These are phyloP conservation scores for Hycleus cichorii DNA, from an alignment of 1,140 invertebrate species.

Conservation along the genomic window DNA sequence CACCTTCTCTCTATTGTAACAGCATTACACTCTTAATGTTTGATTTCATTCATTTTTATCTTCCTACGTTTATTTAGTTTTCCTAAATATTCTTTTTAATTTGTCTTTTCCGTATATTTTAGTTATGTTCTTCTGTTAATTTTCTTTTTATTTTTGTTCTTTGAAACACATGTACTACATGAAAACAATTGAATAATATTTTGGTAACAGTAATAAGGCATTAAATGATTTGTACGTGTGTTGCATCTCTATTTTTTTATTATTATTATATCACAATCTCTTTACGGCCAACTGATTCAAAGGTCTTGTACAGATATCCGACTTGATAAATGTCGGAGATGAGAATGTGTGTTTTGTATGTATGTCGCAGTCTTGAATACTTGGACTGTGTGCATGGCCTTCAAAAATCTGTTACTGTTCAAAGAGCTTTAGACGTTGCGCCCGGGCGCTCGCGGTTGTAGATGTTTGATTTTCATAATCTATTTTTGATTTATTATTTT, in stretches of 20 bases:
- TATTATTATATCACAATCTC: neutral
- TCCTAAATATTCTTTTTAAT: neutral
- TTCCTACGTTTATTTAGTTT: neutral
- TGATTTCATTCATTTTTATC: neutral
- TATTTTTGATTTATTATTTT: constrained; percentile 4
- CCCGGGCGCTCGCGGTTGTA: constrained; percentile 16
- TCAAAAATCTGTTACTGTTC: constrained; percentile 29
- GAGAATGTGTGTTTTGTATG: constrained; percentile 40
- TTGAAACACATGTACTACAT: too few species aligned
- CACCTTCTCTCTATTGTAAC: neutral
- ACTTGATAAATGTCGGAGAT: constrained; percentile 10
- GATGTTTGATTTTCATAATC: neutral
- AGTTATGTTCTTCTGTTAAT: neutral
- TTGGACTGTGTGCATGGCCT: constrained; percentile 46
- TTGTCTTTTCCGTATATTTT: neutral
- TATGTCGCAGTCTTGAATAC: constrained; percentile 46
- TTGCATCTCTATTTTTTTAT: constrained; percentile 6
- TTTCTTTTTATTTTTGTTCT: too few species aligned
- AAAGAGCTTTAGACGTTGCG: constrained; percentile 35
- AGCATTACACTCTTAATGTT: neutral
- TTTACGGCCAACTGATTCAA: neutral
- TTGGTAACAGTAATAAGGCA: constrained; percentile 1
- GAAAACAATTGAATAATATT: too few species aligned
- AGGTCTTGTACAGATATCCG: constrained; percentile 20
- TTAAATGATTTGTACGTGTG: constrained; percentile 13